A percentile compares a stretch with the other conserved stretches of the same genome.
Conservation (phyloP, 1,140 invertebrate species). For the Heliconius himera region DNA sequence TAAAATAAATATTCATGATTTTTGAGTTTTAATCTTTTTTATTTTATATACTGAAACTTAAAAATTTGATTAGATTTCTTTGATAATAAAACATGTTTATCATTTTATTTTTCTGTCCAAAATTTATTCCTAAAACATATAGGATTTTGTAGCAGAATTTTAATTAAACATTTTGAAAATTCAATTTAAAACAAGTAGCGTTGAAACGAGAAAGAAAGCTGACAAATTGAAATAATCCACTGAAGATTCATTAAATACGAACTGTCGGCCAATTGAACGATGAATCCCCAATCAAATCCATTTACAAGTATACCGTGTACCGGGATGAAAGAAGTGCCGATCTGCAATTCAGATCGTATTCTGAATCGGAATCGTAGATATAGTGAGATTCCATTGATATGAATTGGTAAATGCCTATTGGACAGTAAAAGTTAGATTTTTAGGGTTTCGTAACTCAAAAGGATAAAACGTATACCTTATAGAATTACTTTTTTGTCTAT, state of each 20-base stretch:
- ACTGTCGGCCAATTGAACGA: slow-evolving; percentile 24
- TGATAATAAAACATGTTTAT: too few species aligned
- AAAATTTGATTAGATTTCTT: too few species aligned
- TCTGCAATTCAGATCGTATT: slow-evolving; percentile 69
- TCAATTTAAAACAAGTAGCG: neutral
- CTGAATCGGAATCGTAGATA: slow-evolving; percentile 36
- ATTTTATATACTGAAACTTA: too few species aligned
- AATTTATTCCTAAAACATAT: too few species aligned
- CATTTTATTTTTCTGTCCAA: too few species aligned
- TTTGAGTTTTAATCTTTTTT: too few species aligned
- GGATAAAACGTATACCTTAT: too few species aligned
- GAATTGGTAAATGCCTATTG: slow-evolving; percentile 48
- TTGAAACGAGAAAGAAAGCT: neutral
- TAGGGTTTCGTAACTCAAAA: neutral
- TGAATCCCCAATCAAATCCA: slow-evolving; percentile 60
- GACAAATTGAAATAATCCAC: slow-evolving; percentile 15
- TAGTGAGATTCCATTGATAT: slow-evolving; percentile 66
- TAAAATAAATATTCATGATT: too few species aligned
- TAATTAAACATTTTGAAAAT: neutral
- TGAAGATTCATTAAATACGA: slow-evolving; percentile 22
- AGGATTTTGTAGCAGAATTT: too few species aligned
- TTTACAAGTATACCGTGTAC: slow-evolving; percentile 44
- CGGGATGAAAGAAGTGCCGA: slow-evolving; percentile 52
- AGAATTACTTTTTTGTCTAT: too few species aligned
- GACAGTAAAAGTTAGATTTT: slow-evolving; percentile 25